Conservation (phyloP, 2,888 invertebrate genomes). For the Ditula angustiorana region DNA sequence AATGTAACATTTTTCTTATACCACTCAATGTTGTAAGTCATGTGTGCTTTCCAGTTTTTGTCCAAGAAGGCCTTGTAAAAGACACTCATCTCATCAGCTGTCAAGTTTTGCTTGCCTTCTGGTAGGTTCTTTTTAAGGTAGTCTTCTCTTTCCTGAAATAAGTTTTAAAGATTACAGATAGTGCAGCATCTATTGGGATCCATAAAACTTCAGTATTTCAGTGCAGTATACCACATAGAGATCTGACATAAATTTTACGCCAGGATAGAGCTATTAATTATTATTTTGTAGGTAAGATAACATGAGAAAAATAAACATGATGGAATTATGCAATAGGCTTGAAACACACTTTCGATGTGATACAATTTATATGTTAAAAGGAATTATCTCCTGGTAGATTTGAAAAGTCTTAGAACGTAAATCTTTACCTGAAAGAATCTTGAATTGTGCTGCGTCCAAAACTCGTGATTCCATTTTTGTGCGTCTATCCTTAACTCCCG, state of each 20-base stretch:
- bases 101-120: slow-evolving; percentile 82
- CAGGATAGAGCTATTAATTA: not conserved
- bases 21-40: slow-evolving; percentile 93
- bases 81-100: slow-evolving; percentile 94
- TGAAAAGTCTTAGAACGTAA: not conserved
- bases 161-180: not conserved
- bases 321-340: not conserved
- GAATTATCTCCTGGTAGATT: too few species aligned
- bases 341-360: not conserved
- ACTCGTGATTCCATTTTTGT: slow-evolving; percentile 93
- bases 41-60: slow-evolving; percentile 91
- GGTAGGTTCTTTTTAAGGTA: slow-evolving; percentile 82
- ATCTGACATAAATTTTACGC: too few species aligned
- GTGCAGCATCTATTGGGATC: not conserved
- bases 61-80: slow-evolving; percentile 95
- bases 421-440: slow-evolving; percentile 87
- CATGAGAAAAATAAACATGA: not conserved
- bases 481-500: slow-evolving; percentile 88
- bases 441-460: slow-evolving; percentile 93
- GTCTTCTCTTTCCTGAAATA: slow-evolving; percentile 85
- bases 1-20: slow-evolving; percentile 91
- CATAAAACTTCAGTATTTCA: not conserved
- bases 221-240: not conserved
- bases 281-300: slow-evolving; percentile 1
- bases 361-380: too few species aligned